Conservation (phyloP, 2,888 invertebrate species). For the Catonia carolina region DNA sequence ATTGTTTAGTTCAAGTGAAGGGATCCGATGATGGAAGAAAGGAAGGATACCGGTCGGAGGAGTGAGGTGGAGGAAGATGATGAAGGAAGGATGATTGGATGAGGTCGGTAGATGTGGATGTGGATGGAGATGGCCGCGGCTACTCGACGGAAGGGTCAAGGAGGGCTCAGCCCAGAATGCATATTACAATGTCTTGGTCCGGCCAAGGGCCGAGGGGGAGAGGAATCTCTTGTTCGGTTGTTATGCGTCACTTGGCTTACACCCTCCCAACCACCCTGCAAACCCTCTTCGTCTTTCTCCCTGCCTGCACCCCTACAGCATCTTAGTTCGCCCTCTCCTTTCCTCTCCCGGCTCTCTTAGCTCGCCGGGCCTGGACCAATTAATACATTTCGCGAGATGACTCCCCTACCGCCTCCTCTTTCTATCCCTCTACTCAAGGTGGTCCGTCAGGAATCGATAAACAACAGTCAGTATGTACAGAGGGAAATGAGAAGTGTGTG, state of each 20-base stretch:
- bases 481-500: constrained; percentile 27
- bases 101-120: neutral
- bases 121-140: neutral
- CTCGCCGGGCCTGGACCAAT: constrained; percentile 31
- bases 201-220: constrained; percentile 30
- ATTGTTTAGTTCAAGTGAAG: no score
- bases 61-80: neutral
- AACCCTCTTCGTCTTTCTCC: constrained; percentile 5
- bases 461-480: constrained; percentile 26
- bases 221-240: constrained; percentile 34
- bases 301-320: neutral
- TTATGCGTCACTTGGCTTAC: constrained; percentile 27
- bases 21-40: neutral
- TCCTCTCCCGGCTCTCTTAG: constrained; percentile 18
- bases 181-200: constrained; percentile 31
- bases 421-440: constrained; percentile 29
- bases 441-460: constrained; percentile 34
- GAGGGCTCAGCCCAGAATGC: constrained; percentile 24
- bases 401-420: constrained; percentile 22
- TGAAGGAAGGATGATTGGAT: neutral
- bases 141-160: constrained; percentile 14
- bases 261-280: no score
- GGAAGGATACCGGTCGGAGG: neutral
- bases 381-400: constrained; percentile 34
- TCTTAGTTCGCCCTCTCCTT: constrained; percentile 1